A percentile compares a stretch with the other conserved stretches of the same genome.
These are phyloP conservation scores for Coremacera marginata DNA, from an alignment of 2,888 invertebrate genomes.

Conservation along the genomic window DNA sequence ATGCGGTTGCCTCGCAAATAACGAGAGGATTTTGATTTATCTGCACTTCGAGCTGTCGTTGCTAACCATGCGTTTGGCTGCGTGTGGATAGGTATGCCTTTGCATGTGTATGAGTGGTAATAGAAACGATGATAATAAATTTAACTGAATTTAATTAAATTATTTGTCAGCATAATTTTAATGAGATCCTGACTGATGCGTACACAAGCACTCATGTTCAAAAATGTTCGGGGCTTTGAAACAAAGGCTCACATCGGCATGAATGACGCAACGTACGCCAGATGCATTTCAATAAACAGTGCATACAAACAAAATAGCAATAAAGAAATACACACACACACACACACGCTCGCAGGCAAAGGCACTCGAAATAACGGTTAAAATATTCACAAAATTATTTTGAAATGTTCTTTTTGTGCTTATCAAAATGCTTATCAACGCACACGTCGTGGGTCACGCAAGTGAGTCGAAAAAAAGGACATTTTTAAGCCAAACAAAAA, in stretches of 20 bases:
- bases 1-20: too few relatives aligned
- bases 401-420: neutral
- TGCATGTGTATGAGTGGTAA: neutral
- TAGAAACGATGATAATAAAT: conserved; percentile 17
- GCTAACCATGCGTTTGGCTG: neutral
- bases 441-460: conserved; percentile 16
- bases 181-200: conserved; percentile 24
- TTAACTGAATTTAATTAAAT: conserved; percentile 28
- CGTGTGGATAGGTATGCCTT: neutral
- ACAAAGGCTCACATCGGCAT: neutral
- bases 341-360: neutral
- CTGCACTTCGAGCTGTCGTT: neutral
- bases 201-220: neutral
- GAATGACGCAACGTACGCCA: neutral
- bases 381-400: conserved; percentile 7
- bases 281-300: conserved; percentile 23
- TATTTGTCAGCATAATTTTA: conserved; percentile 27
- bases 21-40: neutral
- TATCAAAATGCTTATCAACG: neutral
- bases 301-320: neutral
- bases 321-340: neutral
- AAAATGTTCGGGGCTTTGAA: neutral
- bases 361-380: neutral
- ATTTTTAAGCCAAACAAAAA: neutral
- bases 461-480: neutral